A percentile compares a stretch with the other conserved stretches of the same genome.
Evolutionary conservation across 2,888 invertebrate genomes (phyloP).

Genomic region (Hymenopus coronatus): DNA sequence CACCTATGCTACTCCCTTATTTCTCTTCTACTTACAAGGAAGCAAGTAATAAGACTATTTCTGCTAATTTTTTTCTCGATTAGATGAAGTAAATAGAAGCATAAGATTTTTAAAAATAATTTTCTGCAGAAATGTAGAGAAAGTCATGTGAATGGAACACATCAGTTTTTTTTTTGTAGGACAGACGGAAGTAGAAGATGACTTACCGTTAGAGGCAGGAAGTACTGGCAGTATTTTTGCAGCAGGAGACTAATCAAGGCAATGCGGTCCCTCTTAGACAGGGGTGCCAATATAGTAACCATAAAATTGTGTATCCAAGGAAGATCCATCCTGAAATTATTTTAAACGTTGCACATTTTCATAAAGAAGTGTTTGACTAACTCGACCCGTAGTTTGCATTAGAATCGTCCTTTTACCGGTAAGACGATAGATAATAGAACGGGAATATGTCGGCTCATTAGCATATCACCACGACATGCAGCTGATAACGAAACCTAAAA

Average conservation of each 20-base stretch:
- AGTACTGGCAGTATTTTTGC: background rate
- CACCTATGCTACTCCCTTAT: no score
- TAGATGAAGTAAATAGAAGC: no score
- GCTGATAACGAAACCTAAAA: background rate
- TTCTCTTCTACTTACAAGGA: no score
- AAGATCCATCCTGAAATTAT: background rate
- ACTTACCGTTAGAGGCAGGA: background rate
- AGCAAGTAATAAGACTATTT: no score
- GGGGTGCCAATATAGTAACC: background rate
- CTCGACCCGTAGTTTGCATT: background rate
- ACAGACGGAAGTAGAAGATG: no score
- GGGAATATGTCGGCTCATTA: background rate
- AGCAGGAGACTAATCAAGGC: background rate
- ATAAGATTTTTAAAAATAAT: no score
- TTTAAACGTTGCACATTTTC: background rate
- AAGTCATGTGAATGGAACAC: no score
- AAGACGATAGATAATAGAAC: background rate
- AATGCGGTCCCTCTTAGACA: background rate
- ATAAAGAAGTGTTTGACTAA: background rate
- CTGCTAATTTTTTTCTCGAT: no score
- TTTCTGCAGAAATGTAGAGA: no score
- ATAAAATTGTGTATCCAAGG: background rate
- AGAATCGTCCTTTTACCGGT: background rate
- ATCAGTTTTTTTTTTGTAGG: no score
- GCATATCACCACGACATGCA: background rate